Evolutionary conservation across 2,888 invertebrate genomes (phyloP).

Genomic region (Orchesellides sinensis): DNA sequence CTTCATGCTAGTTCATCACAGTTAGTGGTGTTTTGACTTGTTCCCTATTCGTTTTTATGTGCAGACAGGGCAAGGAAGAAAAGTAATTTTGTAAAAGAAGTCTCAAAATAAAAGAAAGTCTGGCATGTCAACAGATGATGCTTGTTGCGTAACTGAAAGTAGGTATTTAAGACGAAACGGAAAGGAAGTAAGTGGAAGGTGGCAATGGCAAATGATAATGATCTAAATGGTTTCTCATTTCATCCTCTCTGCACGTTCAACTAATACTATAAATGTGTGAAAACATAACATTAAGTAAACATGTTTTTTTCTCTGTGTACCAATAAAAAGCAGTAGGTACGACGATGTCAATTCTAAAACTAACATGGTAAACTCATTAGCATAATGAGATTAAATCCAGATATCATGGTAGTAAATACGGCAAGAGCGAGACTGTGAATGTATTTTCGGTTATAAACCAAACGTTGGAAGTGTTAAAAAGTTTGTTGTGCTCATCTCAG

Average conservation of each 20-base stretch:
- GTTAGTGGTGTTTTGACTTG: too few relatives aligned
- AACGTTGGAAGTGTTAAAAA: too few relatives aligned
- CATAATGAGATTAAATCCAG: slow-evolving; percentile 31
- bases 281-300: not conserved
- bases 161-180: not conserved
- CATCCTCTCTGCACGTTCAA: not conserved
- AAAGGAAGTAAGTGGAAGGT: not conserved
- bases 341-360: not conserved
- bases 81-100: not conserved
- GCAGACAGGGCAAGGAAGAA: not conserved
- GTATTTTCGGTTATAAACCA: too few relatives aligned
- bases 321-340: not conserved
- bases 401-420: not conserved
- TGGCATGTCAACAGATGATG: slow-evolving; percentile 12
- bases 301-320: not conserved
- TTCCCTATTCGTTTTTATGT: not conserved
- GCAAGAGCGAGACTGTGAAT: too few relatives aligned
- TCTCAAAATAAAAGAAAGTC: not conserved
- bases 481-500: too few relatives aligned
- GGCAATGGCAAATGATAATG: slow-evolving; percentile 5
- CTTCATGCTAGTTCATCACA: too few relatives aligned
- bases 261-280: not conserved
- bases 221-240: slow-evolving; percentile 16
- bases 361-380: slow-evolving; percentile 17
- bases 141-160: slow-evolving; percentile 21